phyloP scores from a whole-genome alignment of 2,113 vertebrate species.

The Panurus biarmicus region DNA sequence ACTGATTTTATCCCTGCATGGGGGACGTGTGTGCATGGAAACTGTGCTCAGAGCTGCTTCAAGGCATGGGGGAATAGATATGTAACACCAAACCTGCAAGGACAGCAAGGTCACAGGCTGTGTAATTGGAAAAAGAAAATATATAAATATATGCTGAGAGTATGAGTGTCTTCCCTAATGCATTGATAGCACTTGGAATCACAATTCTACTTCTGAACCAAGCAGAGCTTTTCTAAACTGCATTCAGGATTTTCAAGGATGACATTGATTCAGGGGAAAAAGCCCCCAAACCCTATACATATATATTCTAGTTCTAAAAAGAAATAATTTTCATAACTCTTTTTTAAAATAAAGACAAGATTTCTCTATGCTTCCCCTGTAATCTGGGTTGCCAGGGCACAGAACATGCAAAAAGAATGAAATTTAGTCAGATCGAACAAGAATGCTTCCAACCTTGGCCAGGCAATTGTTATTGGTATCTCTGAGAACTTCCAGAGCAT shows the following conservation, averaged over 20 bases:
- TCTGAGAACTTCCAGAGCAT: background rate
- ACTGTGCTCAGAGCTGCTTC: background rate
- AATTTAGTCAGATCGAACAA: background rate
- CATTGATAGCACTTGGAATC: background rate
- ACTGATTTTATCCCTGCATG: accelerated
- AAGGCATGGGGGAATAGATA: background rate
- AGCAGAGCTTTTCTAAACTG: background rate
- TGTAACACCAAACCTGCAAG: background rate
- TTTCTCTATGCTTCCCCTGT: background rate
- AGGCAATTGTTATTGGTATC: background rate
- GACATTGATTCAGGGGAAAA: background rate
- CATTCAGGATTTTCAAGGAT: background rate
- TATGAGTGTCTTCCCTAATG: background rate
- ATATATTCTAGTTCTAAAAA: background rate
- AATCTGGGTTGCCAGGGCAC: background rate
- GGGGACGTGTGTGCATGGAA: background rate
- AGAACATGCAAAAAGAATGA: background rate
- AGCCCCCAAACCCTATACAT: accelerated
- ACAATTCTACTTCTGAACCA: background rate
- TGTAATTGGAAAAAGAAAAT: background rate
- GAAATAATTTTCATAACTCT: background rate
- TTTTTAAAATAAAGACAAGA: background rate
- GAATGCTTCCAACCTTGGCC: background rate
- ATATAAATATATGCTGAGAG: background rate
- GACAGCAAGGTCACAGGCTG: background rate